phyloP scores from a whole-genome alignment of 1,140 invertebrate species.

The Goniozus legneri region DNA sequence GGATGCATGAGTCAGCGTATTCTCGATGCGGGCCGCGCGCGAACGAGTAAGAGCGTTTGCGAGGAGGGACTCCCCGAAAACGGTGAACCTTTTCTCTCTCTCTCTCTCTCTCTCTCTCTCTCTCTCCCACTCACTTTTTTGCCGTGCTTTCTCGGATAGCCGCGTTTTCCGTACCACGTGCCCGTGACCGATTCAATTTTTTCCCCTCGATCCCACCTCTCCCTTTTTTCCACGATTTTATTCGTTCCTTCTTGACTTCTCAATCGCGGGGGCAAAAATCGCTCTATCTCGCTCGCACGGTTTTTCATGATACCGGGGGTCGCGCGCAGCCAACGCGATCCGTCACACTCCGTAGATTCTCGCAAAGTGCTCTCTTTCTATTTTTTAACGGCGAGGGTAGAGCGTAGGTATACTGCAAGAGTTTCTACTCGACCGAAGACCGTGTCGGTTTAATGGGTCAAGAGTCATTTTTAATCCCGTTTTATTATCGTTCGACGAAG shows the following conservation, averaged over 20 bases:
- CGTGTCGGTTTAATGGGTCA: too few relatives aligned
- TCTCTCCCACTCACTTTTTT: background rate
- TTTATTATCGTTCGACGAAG: too few relatives aligned
- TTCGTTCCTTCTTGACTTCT: constrained; percentile 27
- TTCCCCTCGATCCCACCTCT: constrained; percentile 17
- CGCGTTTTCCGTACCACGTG: too few relatives aligned
- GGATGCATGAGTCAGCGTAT: constrained; percentile 44
- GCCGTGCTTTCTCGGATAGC: too few relatives aligned
- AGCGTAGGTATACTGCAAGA: too few relatives aligned
- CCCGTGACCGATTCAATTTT: constrained; percentile 43
- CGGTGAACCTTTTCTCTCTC: background rate
- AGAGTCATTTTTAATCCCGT: too few relatives aligned
- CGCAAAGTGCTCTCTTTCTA: too few relatives aligned
- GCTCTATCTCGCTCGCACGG: too few relatives aligned
- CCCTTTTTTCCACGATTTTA: background rate
- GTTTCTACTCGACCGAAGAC: too few relatives aligned
- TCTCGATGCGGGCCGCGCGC: constrained; percentile 4
- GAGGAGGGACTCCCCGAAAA: constrained; percentile 4
- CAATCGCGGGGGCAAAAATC: constrained; percentile 27
- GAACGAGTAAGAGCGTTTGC: background rate
- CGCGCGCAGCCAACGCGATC: constrained; percentile 31
- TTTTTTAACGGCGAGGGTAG: too few relatives aligned
- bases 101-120: background rate
- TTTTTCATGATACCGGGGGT: too few relatives aligned
- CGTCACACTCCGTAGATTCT: constrained; percentile 17